Evolutionary conservation across 2,113 vertebrate genomes (phyloP).

Genomic region (Prinia subflava): DNA sequence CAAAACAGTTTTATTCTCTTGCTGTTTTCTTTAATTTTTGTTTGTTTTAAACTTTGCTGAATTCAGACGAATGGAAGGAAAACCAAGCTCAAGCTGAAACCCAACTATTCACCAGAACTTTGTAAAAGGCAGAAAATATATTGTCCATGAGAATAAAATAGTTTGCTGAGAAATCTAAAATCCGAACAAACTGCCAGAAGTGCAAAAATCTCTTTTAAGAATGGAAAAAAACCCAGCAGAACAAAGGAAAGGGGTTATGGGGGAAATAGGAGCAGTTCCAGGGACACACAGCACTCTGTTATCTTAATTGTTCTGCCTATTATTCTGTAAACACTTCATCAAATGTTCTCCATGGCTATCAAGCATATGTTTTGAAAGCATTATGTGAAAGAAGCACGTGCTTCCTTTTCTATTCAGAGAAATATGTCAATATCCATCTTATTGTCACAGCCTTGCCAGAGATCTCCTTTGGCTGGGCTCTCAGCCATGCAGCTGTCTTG

Average conservation of each 20-base stretch:
- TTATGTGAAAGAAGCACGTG: background rate
- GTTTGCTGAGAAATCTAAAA: background rate
- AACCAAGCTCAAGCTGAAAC: background rate
- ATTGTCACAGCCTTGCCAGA: background rate
- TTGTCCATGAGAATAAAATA: background rate
- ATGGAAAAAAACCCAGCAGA: background rate
- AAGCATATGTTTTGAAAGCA: slow-evolving; percentile 13
- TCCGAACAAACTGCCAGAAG: background rate
- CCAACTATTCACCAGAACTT: background rate
- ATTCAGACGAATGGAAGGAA: background rate
- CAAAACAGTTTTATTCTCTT: background rate
- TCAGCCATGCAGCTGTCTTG: background rate
- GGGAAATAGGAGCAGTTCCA: background rate
- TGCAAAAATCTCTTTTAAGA: background rate
- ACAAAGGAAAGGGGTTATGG: background rate
- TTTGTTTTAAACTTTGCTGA: background rate
- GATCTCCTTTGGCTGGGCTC: background rate
- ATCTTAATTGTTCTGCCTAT: slow-evolving; percentile 13
- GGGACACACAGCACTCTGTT: background rate
- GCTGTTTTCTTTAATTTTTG: background rate
- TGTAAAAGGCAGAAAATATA: background rate
- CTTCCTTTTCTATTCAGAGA: background rate
- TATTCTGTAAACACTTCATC: slow-evolving; percentile 2
- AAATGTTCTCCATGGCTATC: background rate
- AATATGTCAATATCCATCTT: background rate